Base-by-base conservation (phyloP, 2,113 vertebrate species). In the Odobenus rosmarus region DNA sequence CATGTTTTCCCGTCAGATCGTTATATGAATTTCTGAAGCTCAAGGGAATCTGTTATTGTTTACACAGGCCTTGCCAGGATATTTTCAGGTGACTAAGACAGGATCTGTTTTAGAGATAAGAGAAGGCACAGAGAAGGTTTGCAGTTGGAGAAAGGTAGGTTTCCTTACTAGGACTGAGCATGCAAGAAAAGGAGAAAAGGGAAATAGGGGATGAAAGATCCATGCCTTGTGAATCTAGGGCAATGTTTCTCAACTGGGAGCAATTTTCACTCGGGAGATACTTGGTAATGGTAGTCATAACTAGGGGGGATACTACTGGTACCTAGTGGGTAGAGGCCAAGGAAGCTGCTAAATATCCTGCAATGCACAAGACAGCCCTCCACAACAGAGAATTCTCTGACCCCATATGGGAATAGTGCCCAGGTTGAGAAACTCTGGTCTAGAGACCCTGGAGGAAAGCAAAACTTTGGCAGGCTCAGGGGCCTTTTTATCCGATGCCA, bases 401-500 rank as follows among this genome's bases (percentile, higher is more conserved):
- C 57, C 21, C 39, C 26, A 71, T 91, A 83, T 79, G 7, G 33
- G 5, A 46, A n/a, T 46, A 19, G 13, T 31, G 39, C 59, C 92
- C 83, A 51, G 7, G 15, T 59, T 96, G 61, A 83, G 89, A 97
- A 97, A 89, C n/a, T 31, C 5, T 42, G 11, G 3, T 42, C 23
- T 31, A 71, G 36, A 82, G 67, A 93, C 61, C 69, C 72, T 89
- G 59, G 57, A 92, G 62, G 33, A 88, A 95, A 97, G 67, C 61
- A 74, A 74, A 88, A 51, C 21, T 74, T 89, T 74, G 92, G 67
- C 59, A 93, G 53, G 23, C 77, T 79, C 26, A 14, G 1, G 42
- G 42, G 39, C 86, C 67, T 90, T 96, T 94, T 86, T 21, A 61
- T 93, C 53, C 49, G 3, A 19, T 67, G 89, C 89, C 92, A 96